Base-by-base conservation (phyloP, 2,888 invertebrate species). In the Agrochola circellaris region DNA sequence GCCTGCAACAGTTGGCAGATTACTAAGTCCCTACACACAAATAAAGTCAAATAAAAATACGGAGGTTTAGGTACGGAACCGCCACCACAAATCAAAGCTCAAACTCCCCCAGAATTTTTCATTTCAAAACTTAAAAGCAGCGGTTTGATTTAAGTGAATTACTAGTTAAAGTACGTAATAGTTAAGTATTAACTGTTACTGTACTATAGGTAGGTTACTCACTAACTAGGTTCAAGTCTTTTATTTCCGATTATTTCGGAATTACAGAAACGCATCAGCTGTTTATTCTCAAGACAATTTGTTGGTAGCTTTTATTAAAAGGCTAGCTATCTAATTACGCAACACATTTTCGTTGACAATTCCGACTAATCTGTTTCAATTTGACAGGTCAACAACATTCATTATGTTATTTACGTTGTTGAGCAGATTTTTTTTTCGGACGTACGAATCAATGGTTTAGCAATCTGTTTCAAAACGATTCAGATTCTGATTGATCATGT, bases 141-240 rank as follows among this genome's bases (percentile, higher is more conserved):
- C 30, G 62, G 69, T 74, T 83, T 72, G 69, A 70, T 86, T 84
- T 86, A 75, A 86, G 26, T 83, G 69, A 83, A 86, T 74, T 66
- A 71, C 83, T 65, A 77, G 83, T 82, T 82, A 66, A 76, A 58
- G 72, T 51, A 23, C 42, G n/a, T 86, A 73, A 86, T 77, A 75
- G 69, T 78, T 83, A 78, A 61, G 69, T 79, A 86, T 75, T 71
- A 81, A 79, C 65, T 38, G 38, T 38, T 38, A 38, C 38, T 69
- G 34, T 38, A 20, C 9, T 9, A 42, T n/a, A 69, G n/a, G 58
- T 20, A 13, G 26, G 54, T 42, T 51, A 42, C 60, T 68, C 4
- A 34, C 54, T 78, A 73, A 75, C 72, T 58, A 38, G n/a, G 48
- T 13, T 34, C 23, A 34, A 61, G 65, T 38, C 20, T 56, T 78